Evolutionary conservation across 2,888 invertebrate species (phyloP), one percentile per base, ranked within the genome.

Genomic region (Tipula unca): DNA sequence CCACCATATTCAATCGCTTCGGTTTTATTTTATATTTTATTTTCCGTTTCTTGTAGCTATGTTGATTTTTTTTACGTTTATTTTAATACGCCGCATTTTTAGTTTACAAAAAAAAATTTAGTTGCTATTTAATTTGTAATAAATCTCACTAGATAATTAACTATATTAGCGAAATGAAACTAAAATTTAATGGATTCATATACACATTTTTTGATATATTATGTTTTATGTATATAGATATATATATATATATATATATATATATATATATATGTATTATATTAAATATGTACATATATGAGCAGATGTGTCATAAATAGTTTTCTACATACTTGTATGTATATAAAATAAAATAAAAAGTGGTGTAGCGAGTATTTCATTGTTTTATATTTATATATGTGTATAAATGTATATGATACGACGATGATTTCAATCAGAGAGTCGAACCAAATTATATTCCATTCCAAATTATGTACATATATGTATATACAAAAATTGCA

Each of bases 221-320:
- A 48, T n/a, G n/a, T n/a, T n/a, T 39, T 10, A 32, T 32, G 6
- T 32, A n/a, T n/a, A n/a, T 39, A 39, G 2, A 39, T 39, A n/a
- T n/a, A n/a, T n/a, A 39, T 10, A 39, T 39, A 54, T 54, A 54
- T 25, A n/a, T n/a, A n/a, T n/a, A n/a, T n/a, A n/a, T n/a, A n/a
- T n/a, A n/a, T n/a, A n/a, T 10, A 69, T 69, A 69, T 48, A n/a
- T 48, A 48, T n/a, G n/a, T n/a, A 48, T 39, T 10, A 32, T 32
- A 32, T 32, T 39, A 39, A 10, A 39, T 39, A n/a, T n/a, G n/a
- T n/a, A 39, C 39, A 39, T 39, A 54, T 54, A 54, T 25, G 69
- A 69, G 69, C 69, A 69, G 69, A 69, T 69, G 69, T 69, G 69
- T 69, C 69, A 69, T 69, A 69, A 69, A 69, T 69, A 69, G 25